phyloP scores from a whole-genome alignment of 1,140 invertebrate species.

The Zaprionus ghesquierei region DNA sequence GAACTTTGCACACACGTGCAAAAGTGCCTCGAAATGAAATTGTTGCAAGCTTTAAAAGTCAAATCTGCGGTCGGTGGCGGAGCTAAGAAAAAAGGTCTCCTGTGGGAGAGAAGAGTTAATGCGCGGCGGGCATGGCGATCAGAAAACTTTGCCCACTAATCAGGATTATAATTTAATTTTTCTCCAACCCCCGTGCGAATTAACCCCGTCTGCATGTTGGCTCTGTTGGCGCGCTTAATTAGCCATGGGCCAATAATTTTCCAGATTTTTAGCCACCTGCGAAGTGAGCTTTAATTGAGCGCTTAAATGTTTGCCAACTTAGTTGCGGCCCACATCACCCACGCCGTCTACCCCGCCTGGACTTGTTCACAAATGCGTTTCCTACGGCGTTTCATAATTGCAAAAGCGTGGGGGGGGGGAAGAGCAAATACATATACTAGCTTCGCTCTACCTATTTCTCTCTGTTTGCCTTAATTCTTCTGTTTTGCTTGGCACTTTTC shows the following conservation, averaged over 20 bases:
- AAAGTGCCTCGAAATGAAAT: neutral
- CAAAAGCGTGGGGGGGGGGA: neutral
- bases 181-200: conserved; percentile 11
- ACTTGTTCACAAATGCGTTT: neutral
- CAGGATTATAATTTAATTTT: conserved; percentile 59
- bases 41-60: neutral
- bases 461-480: neutral
- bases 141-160: conserved; percentile 40
- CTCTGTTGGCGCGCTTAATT: conserved; percentile 30
- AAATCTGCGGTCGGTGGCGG: neutral
- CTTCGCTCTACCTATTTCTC: too few relatives aligned
- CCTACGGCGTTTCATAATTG: conserved; percentile 14
- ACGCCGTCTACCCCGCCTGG: neutral
- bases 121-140: conserved; percentile 8
- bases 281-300: conserved; percentile 33
- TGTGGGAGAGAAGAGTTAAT: conserved; percentile 2
- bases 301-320: conserved; percentile 1
- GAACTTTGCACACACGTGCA: conserved; percentile 13
- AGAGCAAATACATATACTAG: neutral
- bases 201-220: conserved; percentile 2
- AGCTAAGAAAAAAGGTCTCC: neutral
- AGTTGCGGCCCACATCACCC: neutral
- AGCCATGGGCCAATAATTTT: conserved; percentile 49
- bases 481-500: neutral
- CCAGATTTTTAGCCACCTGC: conserved; percentile 38